Conservation (phyloP, 2,797 vertebrate species). For the Epinephelus malabaricus region DNA sequence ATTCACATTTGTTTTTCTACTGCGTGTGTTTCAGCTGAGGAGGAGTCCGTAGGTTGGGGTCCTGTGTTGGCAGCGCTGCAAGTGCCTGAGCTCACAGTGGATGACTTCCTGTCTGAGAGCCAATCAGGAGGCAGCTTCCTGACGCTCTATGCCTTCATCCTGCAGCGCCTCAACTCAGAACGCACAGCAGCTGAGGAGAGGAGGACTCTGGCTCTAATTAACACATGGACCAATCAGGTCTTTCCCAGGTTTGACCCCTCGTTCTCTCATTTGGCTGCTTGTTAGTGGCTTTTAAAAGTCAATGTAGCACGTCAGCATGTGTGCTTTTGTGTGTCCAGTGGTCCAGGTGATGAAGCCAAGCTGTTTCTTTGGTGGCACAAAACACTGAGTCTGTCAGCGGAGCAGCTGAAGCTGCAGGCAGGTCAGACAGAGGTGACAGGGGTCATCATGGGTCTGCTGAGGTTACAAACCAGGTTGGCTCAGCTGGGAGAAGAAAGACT, state of each 20-base stretch:
- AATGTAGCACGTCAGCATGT: neutral
- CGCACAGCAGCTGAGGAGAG: constrained; percentile 93
- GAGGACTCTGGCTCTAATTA: constrained; percentile 90
- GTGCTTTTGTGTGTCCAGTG: constrained; percentile 78
- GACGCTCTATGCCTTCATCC: constrained; percentile 94
- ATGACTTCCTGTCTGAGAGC: constrained; percentile 96
- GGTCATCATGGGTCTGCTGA: constrained; percentile 83
- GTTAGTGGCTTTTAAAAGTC: neutral
- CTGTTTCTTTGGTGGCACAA: constrained; percentile 99
- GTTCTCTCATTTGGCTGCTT: neutral
- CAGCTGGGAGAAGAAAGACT: constrained; percentile 94
- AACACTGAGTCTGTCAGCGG: constrained; percentile 82
- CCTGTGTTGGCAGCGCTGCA: constrained; percentile 95
- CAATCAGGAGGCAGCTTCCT: constrained; percentile 93
- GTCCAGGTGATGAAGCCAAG: constrained; percentile 92
- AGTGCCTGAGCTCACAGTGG: constrained; percentile 95
- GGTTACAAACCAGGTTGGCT: constrained; percentile 88
- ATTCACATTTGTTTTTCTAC: neutral
- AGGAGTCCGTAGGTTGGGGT: constrained; percentile 92
- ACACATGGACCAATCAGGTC: constrained; percentile 93
- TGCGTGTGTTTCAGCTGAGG: constrained; percentile 65
- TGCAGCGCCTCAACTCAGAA: constrained; percentile 93
- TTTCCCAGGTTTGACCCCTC: constrained; percentile 85
- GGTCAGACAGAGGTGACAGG: constrained; percentile 88
- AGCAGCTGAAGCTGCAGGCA: constrained; percentile 91